Conservation (phyloP, 2,888 invertebrate species). For the Hetaerina titia region DNA sequence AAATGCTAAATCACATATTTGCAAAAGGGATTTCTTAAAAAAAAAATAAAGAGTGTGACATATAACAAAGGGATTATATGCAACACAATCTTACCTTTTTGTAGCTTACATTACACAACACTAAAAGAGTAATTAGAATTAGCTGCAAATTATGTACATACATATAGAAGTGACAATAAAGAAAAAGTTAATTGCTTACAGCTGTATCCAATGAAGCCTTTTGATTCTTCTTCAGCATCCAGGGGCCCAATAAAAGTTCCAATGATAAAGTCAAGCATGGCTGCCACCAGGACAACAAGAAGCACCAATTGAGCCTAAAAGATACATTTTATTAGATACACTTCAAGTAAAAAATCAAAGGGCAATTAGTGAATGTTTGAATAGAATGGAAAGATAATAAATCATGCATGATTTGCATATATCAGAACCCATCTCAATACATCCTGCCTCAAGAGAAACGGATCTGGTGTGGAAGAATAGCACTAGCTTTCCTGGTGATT, state of each 20-base stretch:
- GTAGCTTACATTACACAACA: too few species aligned
- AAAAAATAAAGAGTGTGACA: background rate
- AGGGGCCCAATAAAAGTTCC: constrained; percentile 92
- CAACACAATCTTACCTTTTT: too few species aligned
- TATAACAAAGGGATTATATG: too few species aligned
- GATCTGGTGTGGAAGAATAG: too few species aligned
- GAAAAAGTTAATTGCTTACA: constrained; percentile 80
- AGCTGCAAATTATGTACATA: background rate
- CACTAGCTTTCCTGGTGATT: too few species aligned
- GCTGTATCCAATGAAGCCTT: constrained; percentile 94
- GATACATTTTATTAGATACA: constrained; percentile 59
- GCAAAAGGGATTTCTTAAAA: background rate
- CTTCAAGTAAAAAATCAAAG: background rate
- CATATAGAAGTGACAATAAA: background rate
- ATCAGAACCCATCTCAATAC: too few species aligned
- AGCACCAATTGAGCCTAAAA: constrained; percentile 91
- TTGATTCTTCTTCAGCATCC: constrained; percentile 83
- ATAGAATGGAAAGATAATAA: too few species aligned
- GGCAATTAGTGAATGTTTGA: too few species aligned
- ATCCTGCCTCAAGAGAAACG: too few species aligned
- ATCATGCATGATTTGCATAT: too few species aligned
- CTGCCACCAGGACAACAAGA: constrained; percentile 88
- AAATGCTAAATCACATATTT: background rate
- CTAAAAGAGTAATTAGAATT: background rate
- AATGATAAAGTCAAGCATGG: constrained; percentile 92